Conservation (phyloP, 2,888 invertebrate species). For the Parnassius orleans region DNA sequence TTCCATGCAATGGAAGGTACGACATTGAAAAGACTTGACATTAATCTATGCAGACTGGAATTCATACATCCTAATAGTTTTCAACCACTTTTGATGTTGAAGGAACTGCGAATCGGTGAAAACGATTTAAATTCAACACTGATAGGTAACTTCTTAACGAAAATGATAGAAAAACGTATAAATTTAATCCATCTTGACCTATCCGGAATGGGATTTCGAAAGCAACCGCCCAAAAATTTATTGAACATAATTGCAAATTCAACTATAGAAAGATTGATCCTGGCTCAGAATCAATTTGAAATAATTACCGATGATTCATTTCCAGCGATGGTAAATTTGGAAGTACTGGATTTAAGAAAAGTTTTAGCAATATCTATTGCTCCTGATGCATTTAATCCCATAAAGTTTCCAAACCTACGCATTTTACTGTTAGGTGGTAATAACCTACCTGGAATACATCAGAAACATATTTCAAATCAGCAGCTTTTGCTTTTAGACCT, state of each 20-base stretch:
- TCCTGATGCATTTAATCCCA: conserved; percentile 65
- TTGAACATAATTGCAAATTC: conserved; percentile 74
- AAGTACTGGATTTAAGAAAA: conserved; percentile 77
- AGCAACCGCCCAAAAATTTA: conserved; percentile 66
- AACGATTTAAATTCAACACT: conserved; percentile 72
- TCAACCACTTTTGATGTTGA: conserved; percentile 64
- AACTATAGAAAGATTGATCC: conserved; percentile 66
- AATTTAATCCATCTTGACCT: conserved; percentile 71
- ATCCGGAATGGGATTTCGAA: conserved; percentile 77
- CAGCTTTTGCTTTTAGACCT: conserved; percentile 75
- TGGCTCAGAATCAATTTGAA: conserved; percentile 81
- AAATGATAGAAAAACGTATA: conserved; percentile 54
- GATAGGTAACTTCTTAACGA: conserved; percentile 63
- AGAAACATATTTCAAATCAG: conserved; percentile 68
- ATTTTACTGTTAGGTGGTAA: conserved; percentile 76
- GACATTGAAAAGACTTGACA: conserved; percentile 62
- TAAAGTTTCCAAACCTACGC: conserved; percentile 74
- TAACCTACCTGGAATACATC: conserved; percentile 74
- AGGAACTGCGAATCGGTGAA: conserved; percentile 72
- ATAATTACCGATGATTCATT: conserved; percentile 72
- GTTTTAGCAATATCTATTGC: conserved; percentile 72
- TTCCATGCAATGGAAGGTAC: conserved; percentile 72
- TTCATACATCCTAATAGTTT: conserved; percentile 75
- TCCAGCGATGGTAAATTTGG: conserved; percentile 78
- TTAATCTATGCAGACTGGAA: conserved; percentile 78